Percentiles rank a stretch among this genome's conserved stretches.
These are phyloP conservation scores for Chymomyza fuscimana DNA, from an alignment of 2,888 invertebrate genomes.

Conservation along the genomic window DNA sequence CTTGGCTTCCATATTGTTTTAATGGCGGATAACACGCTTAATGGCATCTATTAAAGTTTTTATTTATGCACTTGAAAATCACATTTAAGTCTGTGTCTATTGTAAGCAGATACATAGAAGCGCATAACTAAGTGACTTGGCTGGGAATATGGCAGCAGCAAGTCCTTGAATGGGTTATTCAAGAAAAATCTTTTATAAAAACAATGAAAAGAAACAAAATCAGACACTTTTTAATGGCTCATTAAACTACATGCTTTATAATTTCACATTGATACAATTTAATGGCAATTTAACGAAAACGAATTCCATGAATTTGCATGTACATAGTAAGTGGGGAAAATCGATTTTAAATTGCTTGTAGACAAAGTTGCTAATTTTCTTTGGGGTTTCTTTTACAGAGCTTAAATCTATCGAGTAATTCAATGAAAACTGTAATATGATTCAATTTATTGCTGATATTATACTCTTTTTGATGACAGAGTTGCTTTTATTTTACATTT, in stretches of 20 bases:
- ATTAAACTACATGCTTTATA: background rate
- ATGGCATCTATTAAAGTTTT: conserved; percentile 70
- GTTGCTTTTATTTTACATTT: too few species aligned
- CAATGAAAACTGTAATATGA: too few species aligned
- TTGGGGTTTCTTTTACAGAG: too few species aligned
- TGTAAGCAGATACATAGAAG: background rate
- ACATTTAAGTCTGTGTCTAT: conserved; percentile 45
- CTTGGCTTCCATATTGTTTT: conserved; percentile 64
- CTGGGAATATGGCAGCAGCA: background rate
- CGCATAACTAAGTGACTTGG: background rate
- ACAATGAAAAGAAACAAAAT: background rate
- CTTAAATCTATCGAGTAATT: background rate
- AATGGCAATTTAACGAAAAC: background rate
- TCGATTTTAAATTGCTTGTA: background rate
- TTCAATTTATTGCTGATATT: too few species aligned
- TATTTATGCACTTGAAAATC: conserved; percentile 70
- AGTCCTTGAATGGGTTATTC: background rate
- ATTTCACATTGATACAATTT: background rate
- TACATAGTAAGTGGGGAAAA: background rate
- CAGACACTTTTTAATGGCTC: background rate
- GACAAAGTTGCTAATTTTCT: background rate
- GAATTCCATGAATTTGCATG: background rate
- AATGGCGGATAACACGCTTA: conserved; percentile 68
- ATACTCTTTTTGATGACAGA: too few species aligned
- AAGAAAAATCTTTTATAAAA: background rate